Conservation (phyloP, 1,140 invertebrate genomes). For the Hormaphis cornu region DNA sequence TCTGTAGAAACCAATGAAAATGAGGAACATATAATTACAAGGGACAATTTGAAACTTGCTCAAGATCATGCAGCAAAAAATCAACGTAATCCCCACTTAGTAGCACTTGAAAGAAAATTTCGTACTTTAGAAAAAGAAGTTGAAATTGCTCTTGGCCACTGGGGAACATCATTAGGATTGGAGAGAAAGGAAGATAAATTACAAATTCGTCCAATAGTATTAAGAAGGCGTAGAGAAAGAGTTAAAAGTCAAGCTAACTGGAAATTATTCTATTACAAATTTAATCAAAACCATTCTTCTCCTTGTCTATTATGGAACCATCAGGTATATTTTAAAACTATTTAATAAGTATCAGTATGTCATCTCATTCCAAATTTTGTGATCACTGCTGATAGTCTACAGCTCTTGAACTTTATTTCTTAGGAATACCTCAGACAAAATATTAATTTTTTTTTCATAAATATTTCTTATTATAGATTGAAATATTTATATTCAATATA, state of each 20-base stretch:
- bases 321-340: slow-evolving; percentile 52
- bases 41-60: slow-evolving; percentile 93
- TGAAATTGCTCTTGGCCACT: slow-evolving; percentile 76
- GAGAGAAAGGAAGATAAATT: slow-evolving; percentile 55
- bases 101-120: slow-evolving; percentile 59
- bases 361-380: background rate
- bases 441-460: too few species aligned
- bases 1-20: slow-evolving; percentile 67
- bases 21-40: slow-evolving; percentile 66
- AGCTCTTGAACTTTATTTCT: too few species aligned
- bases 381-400: too few species aligned
- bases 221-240: slow-evolving; percentile 79
- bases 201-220: slow-evolving; percentile 69
- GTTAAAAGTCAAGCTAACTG: slow-evolving; percentile 86
- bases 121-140: slow-evolving; percentile 70
- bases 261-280: slow-evolving; percentile 91
- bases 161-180: slow-evolving; percentile 67
- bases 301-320: slow-evolving; percentile 99
- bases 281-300: slow-evolving; percentile 85
- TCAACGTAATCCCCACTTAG: slow-evolving; percentile 57
- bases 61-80: slow-evolving; percentile 64
- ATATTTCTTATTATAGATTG: too few species aligned
- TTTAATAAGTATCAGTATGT: too few species aligned
- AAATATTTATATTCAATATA: too few species aligned
- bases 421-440: too few species aligned